Evolutionary conservation across 2,797 vertebrate species (phyloP).

Genomic region (Spheniscus humboldti): DNA sequence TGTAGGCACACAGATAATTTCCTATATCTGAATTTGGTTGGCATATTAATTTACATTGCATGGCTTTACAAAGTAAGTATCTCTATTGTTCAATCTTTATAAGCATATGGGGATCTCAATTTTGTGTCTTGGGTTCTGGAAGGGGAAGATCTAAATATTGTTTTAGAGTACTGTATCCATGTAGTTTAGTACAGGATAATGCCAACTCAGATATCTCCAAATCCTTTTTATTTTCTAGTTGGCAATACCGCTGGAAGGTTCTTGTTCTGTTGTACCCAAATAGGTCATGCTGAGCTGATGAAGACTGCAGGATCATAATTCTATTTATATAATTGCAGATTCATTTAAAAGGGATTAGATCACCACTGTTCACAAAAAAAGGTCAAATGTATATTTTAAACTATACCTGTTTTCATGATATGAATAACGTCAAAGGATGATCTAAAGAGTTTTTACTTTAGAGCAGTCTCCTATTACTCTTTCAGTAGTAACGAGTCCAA

Average conservation of each 20-base stretch:
- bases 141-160: not conserved
- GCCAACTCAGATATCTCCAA: not conserved
- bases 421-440: not conserved
- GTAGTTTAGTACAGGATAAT: not conserved
- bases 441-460: not conserved
- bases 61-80: not conserved
- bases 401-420: not conserved
- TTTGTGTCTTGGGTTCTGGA: not conserved
- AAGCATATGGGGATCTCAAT: not conserved
- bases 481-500: not conserved
- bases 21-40: not conserved
- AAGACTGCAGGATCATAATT: not conserved
- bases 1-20: not conserved
- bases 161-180: not conserved
- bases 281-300: not conserved
- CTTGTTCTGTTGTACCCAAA: not conserved
- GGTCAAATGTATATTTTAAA: not conserved
- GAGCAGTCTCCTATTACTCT: not conserved
- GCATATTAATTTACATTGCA: not conserved
- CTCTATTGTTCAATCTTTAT: not conserved
- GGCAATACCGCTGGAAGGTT: not conserved
- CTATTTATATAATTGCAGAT: not conserved
- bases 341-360: not conserved
- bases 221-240: not conserved
- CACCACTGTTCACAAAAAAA: not conserved